Evolutionary conservation across 2,888 invertebrate species (phyloP), one percentile per base, ranked within the genome.

Genomic region (Hetaerina titia): DNA sequence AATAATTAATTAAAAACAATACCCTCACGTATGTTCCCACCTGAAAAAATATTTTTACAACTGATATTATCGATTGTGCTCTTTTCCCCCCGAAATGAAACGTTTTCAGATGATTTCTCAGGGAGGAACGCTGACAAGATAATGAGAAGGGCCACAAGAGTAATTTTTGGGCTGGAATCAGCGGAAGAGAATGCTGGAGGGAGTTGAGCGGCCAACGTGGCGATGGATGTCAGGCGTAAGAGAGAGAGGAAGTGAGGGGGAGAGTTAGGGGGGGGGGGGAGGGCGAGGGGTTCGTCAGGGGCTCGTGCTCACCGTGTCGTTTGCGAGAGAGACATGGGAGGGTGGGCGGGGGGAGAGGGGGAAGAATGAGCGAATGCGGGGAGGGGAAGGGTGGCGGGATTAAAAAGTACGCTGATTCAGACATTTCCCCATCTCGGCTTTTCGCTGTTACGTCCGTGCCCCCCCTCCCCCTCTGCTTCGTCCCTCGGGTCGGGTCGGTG

Each of bases 351-450:
- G 2, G 81, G 25, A 31, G 81, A 45, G 45, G 69, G 9, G 69
- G 4, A 5, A 0, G n/a, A n/a, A n/a, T n/a, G 5, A n/a, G 69
- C 4, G 25, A 13, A 31, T 25, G 69, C 0, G 0, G 69, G 69
- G 2, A 31, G 25, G 13, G 81, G 81, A 8, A 69, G n/a, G 8
- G 5, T 9, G 9, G 25, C 11, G 81, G 81, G 81, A 81, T 81
- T 81, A 81, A 81, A 81, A 81, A 81, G 81, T 81, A 22, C 81
- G 81, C 81, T 81, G 81, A 81, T 81, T 81, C 81, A 81, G 81
- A 81, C 81, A 31, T 81, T 81, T 81, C 81, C 81, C 22, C 31
- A 25, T 81, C 81, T 81, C 31, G 81, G 11, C 6, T 81, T 81
- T 81, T 31, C 81, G 15, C 31, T 22, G 31, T 81, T 81, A 31